phyloP scores from a whole-genome alignment of 2,888 invertebrate genomes.

The Callyntrura sp. region DNA sequence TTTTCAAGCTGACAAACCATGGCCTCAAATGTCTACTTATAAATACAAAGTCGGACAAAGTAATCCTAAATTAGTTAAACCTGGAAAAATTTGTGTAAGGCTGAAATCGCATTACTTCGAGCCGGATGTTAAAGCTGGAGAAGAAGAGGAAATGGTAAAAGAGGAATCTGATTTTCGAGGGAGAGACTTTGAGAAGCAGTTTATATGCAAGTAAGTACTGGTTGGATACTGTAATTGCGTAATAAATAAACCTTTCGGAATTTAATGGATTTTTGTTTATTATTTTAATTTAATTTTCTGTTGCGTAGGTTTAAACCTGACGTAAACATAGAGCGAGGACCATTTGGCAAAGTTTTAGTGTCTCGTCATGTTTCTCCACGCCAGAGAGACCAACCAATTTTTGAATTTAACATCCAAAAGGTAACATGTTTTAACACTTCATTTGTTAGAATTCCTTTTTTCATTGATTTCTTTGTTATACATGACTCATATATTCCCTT shows the following conservation, averaged over 20 bases:
- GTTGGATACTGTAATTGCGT: background rate
- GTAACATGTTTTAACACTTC: no score
- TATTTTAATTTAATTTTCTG: no score
- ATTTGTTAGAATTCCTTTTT: background rate
- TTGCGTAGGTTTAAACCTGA: constrained; percentile 83
- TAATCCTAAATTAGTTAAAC: constrained; percentile 84
- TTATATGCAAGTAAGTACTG: constrained; percentile 84
- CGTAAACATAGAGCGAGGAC: constrained; percentile 83
- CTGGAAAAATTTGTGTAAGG: constrained; percentile 83
- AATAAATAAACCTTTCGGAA: background rate
- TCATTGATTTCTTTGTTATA: background rate
- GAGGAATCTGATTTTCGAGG: constrained; percentile 84
- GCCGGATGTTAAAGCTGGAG: constrained; percentile 84
- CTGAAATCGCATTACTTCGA: constrained; percentile 84
- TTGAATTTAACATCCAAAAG: constrained; percentile 84
- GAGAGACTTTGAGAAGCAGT: constrained; percentile 84
- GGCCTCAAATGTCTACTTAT: constrained; percentile 80
- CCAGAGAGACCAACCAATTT: constrained; percentile 83
- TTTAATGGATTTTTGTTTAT: no score
- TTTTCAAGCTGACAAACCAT: constrained; percentile 83
- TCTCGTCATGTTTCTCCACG: constrained; percentile 79
- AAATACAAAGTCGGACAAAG: constrained; percentile 80
- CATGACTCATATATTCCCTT: no score
- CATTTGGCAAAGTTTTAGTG: constrained; percentile 84
- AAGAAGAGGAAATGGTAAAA: constrained; percentile 84